A percentile compares a stretch with the other conserved stretches of the same genome.
Evolutionary conservation across 2,113 vertebrate genomes (phyloP).

Genomic region (Brachyistius frenatus): DNA sequence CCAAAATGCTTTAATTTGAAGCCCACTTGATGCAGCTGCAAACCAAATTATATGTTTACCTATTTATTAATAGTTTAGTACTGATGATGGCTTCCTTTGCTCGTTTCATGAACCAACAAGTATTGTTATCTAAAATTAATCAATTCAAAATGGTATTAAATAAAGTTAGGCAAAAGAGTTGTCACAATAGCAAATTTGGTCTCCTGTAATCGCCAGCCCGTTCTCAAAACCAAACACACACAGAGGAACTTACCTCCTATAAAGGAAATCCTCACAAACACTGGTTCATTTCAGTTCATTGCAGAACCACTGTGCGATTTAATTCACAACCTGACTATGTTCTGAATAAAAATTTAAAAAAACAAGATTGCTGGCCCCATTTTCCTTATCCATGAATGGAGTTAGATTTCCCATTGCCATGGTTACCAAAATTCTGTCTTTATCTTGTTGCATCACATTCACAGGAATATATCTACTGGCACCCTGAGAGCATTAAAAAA

Average conservation of each 20-base stretch:
- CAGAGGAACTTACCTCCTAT: background rate
- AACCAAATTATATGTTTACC: too few relatives aligned
- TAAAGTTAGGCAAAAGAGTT: background rate
- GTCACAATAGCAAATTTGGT: background rate
- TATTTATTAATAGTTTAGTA: background rate
- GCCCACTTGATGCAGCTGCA: too few relatives aligned
- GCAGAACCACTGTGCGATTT: conserved; percentile 13
- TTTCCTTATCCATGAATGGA: background rate
- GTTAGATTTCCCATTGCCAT: conserved; percentile 33
- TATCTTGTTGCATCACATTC: conserved; percentile 5
- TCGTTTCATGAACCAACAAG: too few relatives aligned
- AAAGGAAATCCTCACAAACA: background rate
- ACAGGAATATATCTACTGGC: conserved; percentile 15
- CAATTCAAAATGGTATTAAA: too few relatives aligned
- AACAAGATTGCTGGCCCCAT: background rate
- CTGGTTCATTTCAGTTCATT: conserved; percentile 34
- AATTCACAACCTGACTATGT: conserved; percentile 11
- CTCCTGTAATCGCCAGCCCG: background rate
- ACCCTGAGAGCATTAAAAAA: conserved; percentile 1
- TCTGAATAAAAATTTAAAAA: conserved; percentile 27
- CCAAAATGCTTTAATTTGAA: too few relatives aligned
- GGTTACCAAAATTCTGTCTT: conserved; percentile 24
- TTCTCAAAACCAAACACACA: background rate
- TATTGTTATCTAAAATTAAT: too few relatives aligned
- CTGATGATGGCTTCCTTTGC: background rate